A percentile compares a stretch with the other conserved stretches of the same genome.
Evolutionary conservation across 2,797 vertebrate species (phyloP).

Genomic region (Halcyon chelicuti): DNA sequence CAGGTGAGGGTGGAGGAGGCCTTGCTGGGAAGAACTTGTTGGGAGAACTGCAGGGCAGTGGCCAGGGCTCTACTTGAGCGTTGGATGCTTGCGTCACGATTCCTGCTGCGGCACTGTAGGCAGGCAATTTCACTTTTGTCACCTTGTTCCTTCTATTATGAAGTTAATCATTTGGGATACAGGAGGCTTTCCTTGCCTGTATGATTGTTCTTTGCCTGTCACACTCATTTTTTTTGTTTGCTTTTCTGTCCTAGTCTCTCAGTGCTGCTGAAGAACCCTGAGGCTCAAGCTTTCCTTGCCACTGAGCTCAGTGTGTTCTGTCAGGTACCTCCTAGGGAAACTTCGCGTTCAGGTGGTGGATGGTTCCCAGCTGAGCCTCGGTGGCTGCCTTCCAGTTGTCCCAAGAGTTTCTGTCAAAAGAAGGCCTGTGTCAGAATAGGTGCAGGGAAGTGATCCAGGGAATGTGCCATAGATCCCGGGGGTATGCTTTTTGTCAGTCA

Average conservation of each 20-base stretch:
- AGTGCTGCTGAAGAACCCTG: background rate
- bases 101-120: background rate
- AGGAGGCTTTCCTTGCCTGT: background rate
- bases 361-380: background rate
- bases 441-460: background rate
- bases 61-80: too few species aligned
- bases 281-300: background rate
- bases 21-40: too few species aligned
- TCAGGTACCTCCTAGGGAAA: background rate
- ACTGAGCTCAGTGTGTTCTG: background rate
- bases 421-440: background rate
- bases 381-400: background rate
- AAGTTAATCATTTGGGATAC: background rate
- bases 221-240: background rate
- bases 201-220: background rate
- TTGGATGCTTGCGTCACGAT: fast-evolving
- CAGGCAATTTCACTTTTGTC: background rate
- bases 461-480: background rate
- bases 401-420: background rate
- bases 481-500: background rate
- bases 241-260: background rate
- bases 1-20: background rate
- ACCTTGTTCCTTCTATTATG: fast-evolving
- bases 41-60: background rate
- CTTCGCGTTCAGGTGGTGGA: background rate